These are phyloP conservation scores for Varecia variegata DNA, from an alignment of 2,797 vertebrate genomes.

Conservation along the genomic window DNA sequence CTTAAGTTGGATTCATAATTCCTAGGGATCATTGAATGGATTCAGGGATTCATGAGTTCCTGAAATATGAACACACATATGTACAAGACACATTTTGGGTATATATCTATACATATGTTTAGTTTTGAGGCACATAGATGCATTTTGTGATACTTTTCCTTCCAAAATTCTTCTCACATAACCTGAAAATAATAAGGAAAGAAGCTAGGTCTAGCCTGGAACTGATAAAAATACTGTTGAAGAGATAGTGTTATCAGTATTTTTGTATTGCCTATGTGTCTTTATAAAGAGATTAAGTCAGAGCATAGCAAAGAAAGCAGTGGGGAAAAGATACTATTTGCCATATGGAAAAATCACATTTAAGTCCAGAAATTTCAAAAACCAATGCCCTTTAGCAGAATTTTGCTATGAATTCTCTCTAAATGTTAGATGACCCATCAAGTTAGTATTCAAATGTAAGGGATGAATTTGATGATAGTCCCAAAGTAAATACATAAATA, in stretches of 20 bases:
- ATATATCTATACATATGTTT: neutral
- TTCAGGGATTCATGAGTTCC: neutral
- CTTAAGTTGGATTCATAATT: neutral
- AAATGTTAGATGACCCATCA: neutral
- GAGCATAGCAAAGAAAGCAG: neutral
- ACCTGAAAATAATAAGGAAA: neutral
- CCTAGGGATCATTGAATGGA: neutral
- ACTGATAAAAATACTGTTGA: neutral
- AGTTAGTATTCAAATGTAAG: neutral
- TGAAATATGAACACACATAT: neutral
- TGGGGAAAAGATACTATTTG: neutral
- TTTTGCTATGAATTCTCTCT: neutral
- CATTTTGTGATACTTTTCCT: neutral
- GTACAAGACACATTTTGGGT: too few species aligned
- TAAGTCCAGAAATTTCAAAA: neutral
- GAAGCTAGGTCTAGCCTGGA: neutral
- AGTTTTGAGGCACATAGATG: neutral
- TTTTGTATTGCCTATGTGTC: neutral
- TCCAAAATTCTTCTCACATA: neutral
- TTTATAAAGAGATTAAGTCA: conserved; percentile 5
- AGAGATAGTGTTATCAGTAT: neutral
- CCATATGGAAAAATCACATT: neutral
- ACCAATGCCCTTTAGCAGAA: neutral
- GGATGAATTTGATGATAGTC: neutral
- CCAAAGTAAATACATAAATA: neutral